Evolutionary conservation across 2,113 vertebrate genomes (phyloP).

Genomic region (Marcusenius ussheri): DNA sequence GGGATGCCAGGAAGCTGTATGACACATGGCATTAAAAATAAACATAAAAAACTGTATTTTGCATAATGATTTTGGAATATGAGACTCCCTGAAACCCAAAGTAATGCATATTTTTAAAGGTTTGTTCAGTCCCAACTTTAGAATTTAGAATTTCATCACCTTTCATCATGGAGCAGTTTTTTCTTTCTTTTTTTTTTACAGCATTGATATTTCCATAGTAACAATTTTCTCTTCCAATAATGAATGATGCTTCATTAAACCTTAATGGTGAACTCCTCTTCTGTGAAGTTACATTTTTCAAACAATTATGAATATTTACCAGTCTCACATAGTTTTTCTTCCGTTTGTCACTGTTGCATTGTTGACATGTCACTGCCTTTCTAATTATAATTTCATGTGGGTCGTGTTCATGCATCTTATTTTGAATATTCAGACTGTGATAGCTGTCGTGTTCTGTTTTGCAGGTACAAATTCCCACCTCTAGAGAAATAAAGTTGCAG

Average conservation of each 20-base stretch:
- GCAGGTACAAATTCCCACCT: background rate
- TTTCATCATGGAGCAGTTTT: background rate
- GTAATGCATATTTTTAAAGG: conserved; percentile 4
- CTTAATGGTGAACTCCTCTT: conserved; percentile 10
- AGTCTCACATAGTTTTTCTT: background rate
- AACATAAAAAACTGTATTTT: background rate
- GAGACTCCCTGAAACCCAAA: background rate
- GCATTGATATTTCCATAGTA: background rate
- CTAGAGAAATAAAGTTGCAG: background rate
- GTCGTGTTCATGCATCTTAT: background rate
- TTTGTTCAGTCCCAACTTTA: conserved; percentile 1
- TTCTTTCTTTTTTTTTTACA: background rate
- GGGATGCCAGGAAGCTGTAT: background rate
- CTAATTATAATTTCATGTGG: background rate
- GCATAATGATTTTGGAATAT: background rate
- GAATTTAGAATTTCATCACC: conserved; percentile 1
- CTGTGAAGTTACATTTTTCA: conserved; percentile 8
- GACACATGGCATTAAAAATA: background rate
- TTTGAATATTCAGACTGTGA: conserved; percentile 2
- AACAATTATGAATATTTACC: conserved; percentile 8
- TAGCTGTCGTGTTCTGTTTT: background rate
- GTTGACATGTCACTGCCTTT: background rate
- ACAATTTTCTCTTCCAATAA: conserved; percentile 1
- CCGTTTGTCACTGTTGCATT: background rate
- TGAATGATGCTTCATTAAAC: conserved; percentile 15